These are phyloP conservation scores for Poeciliopsis prolifica DNA, from an alignment of 2,113 vertebrate genomes.

Conservation along the genomic window DNA sequence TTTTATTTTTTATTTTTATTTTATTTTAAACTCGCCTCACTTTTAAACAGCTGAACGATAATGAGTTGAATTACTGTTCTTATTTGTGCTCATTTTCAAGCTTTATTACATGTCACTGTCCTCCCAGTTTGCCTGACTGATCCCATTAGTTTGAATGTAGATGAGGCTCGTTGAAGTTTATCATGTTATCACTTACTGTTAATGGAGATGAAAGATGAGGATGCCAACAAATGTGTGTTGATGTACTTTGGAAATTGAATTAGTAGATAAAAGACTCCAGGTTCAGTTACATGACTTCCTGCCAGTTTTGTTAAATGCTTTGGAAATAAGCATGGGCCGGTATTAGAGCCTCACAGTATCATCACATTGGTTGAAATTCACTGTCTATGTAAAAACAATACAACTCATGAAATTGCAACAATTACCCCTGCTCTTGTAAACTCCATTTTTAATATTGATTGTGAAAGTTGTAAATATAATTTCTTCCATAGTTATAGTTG, in stretches of 20 bases:
- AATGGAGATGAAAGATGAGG: too few relatives aligned
- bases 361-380: neutral
- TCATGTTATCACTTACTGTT: too few relatives aligned
- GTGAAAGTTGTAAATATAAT: neutral
- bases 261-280: constrained; percentile 11
- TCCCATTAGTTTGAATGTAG: too few relatives aligned
- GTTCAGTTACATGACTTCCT: constrained; percentile 29
- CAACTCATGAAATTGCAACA: neutral
- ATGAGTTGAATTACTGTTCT: neutral
- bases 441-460: too few relatives aligned
- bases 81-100: neutral
- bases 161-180: too few relatives aligned
- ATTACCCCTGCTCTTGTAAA: neutral
- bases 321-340: neutral
- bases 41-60: neutral
- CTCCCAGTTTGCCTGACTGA: too few relatives aligned
- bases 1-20: neutral
- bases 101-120: neutral
- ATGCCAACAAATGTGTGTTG: neutral
- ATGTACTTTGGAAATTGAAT: neutral
- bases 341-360: neutral
- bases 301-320: neutral
- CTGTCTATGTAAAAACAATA: neutral
- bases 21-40: neutral
- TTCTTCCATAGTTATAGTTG: neutral